These are phyloP conservation scores for Rhabdomys pumilio DNA, from an alignment of 2,797 vertebrate species.

Conservation along the genomic window DNA sequence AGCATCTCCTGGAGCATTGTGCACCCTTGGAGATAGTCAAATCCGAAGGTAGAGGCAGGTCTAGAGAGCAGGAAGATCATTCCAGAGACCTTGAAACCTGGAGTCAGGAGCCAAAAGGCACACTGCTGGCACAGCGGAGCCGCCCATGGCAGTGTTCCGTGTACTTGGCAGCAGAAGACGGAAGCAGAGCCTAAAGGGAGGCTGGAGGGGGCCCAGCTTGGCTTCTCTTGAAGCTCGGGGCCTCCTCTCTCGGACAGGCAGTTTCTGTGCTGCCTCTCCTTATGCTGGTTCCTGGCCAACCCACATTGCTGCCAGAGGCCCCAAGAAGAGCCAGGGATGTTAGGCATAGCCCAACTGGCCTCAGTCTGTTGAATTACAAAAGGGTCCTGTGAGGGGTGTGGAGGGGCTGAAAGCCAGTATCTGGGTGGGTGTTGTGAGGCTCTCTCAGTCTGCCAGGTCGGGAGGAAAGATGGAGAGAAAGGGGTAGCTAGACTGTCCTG, in stretches of 20 bases:
- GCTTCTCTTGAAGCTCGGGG: neutral
- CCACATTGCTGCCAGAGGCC: neutral
- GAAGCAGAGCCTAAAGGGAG: neutral
- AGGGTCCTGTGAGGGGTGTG: neutral
- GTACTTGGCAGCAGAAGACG: neutral
- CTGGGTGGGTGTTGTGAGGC: neutral
- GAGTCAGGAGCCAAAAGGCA: neutral
- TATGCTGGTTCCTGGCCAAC: neutral
- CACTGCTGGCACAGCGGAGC: neutral
- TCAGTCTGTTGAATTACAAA: constrained; percentile 13
- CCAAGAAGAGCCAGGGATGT: neutral
- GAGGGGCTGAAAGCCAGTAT: neutral
- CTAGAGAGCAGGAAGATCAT: neutral
- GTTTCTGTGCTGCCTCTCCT: neutral
- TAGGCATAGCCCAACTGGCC: neutral
- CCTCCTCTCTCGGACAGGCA: neutral
- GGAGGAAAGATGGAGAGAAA: neutral
- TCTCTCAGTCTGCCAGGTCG: neutral
- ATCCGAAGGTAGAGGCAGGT: neutral
- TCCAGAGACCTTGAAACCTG: neutral
- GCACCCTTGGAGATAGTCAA: neutral
- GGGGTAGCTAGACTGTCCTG: no score
- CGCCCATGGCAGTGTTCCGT: neutral
- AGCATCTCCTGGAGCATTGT: neutral
- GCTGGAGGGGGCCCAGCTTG: no score